These are phyloP conservation scores for Corythoichthys haematopterus DNA, from an alignment of 2,113 vertebrate species.

Conservation along the genomic window DNA sequence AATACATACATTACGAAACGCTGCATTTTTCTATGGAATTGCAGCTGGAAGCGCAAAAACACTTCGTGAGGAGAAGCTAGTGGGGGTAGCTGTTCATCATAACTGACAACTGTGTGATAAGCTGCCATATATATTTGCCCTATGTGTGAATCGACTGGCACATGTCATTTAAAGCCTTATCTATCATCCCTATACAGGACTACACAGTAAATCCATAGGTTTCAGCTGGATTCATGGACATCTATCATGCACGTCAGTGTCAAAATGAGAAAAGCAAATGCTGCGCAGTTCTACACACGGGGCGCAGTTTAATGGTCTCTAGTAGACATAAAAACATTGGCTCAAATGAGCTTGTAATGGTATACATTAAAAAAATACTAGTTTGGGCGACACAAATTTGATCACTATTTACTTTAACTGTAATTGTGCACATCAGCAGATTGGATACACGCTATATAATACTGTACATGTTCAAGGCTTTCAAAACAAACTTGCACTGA, in stretches of 20 bases:
- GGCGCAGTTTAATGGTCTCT: constrained; percentile 23
- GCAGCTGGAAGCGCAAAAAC: neutral
- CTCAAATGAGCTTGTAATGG: constrained; percentile 8
- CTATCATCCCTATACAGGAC: constrained; percentile 33
- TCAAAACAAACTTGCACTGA: neutral
- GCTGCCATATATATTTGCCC: constrained; percentile 28
- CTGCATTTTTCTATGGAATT: neutral
- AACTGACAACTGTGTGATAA: constrained; percentile 42
- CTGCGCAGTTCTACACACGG: constrained; percentile 23
- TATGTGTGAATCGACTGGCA: constrained; percentile 28
- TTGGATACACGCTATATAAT: neutral
- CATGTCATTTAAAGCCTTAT: constrained; percentile 47
- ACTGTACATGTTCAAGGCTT: neutral
- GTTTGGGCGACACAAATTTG: constrained; percentile 6
- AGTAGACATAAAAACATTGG: constrained; percentile 16
- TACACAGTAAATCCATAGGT: constrained; percentile 39
- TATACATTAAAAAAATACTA: neutral
- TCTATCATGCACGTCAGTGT: constrained; percentile 46
- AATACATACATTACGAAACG: neutral
- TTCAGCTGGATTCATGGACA: constrained; percentile 35
- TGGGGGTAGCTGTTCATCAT: constrained; percentile 42
- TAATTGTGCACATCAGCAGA: neutral
- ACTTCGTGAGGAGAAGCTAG: constrained; percentile 25
- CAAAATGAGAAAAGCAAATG: constrained; percentile 47
- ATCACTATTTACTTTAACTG: neutral